Percentiles rank a stretch among this genome's conserved stretches.
Evolutionary conservation across 2,113 vertebrate species (phyloP).

Genomic region (Proterorhinus semilunaris): DNA sequence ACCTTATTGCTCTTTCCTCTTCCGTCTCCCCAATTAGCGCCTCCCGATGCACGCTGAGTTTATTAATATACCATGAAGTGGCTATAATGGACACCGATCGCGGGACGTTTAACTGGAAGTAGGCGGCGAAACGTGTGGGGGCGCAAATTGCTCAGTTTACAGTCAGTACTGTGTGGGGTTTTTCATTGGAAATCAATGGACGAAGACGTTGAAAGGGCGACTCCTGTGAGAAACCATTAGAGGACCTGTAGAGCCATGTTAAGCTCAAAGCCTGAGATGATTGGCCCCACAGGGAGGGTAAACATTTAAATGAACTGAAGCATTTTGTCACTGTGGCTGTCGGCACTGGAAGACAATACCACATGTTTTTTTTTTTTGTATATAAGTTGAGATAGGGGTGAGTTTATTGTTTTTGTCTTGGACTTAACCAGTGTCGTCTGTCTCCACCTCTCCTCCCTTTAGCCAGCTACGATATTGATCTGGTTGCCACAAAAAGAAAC

Average conservation of each 20-base stretch:
- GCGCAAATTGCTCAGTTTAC: slow-evolving; percentile 5
- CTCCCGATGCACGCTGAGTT: slow-evolving; percentile 37
- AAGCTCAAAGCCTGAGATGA: slow-evolving; percentile 24
- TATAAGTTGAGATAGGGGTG: too few species aligned
- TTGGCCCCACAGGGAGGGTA: slow-evolving; percentile 43
- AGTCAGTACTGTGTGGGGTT: slow-evolving; percentile 42
- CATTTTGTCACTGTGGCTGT: slow-evolving; percentile 41
- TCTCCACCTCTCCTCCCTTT: background rate
- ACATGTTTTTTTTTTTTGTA: too few species aligned
- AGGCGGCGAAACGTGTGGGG: slow-evolving; percentile 6
- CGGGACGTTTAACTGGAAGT: slow-evolving; percentile 32
- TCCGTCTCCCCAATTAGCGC: slow-evolving; percentile 58
- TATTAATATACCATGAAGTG: slow-evolving; percentile 52
- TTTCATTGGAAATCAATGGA: slow-evolving; percentile 55
- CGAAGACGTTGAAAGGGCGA: slow-evolving; percentile 15
- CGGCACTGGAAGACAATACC: background rate
- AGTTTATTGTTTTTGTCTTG: background rate
- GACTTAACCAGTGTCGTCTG: slow-evolving; percentile 23
- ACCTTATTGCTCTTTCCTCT: background rate
- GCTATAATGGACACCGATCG: slow-evolving; percentile 44
- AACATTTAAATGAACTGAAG: slow-evolving; percentile 35
- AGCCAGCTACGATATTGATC: slow-evolving; percentile 43
- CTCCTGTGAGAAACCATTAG: slow-evolving; percentile 36
- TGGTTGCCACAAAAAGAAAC: slow-evolving; percentile 23
- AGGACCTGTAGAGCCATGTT: background rate